A percentile compares a stretch with the other conserved stretches of the same genome.
Conservation (phyloP, 2,888 invertebrate genomes). For the Molorchus minor region DNA sequence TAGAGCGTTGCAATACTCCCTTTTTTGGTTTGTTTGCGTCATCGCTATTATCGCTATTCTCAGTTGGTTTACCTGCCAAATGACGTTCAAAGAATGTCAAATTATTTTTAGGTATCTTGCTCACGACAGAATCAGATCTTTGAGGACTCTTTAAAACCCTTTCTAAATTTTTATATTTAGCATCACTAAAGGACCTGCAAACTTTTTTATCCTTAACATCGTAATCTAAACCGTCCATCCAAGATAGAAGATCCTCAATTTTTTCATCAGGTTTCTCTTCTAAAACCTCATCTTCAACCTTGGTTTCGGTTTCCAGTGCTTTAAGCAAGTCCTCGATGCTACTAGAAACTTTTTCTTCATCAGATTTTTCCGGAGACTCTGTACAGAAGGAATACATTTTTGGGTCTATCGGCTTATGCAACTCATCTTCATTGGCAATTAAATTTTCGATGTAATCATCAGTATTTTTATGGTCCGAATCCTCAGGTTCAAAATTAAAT, state of each 20-base stretch:
- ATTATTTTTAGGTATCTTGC: constrained; percentile 59
- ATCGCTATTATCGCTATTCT: constrained; percentile 39
- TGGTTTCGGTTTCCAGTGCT: constrained; percentile 59
- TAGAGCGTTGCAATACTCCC: constrained; percentile 53
- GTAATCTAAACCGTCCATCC: constrained; percentile 61
- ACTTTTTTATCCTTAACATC: constrained; percentile 54
- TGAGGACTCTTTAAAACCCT: constrained; percentile 54
- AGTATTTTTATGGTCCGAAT: constrained; percentile 57
- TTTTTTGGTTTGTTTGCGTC: constrained; percentile 37
- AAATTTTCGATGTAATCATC: constrained; percentile 61
- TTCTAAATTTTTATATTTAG: constrained; percentile 61
- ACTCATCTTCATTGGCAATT: constrained; percentile 58
- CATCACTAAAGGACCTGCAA: constrained; percentile 56
- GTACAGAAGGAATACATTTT: constrained; percentile 42
- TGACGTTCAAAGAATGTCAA: constrained; percentile 59
- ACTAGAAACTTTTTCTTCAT: constrained; percentile 53
- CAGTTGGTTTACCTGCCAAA: constrained; percentile 54
- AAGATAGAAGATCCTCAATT: constrained; percentile 60
- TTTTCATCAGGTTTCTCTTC: constrained; percentile 52
- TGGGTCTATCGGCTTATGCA: constrained; percentile 58
- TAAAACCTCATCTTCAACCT: constrained; percentile 36
- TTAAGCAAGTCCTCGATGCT: constrained; percentile 62
- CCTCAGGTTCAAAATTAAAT: constrained; percentile 62
- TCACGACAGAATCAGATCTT: constrained; percentile 53
- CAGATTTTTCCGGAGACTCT: constrained; percentile 38